Evolutionary conservation across 2,113 vertebrate genomes (phyloP), one percentile per base, ranked within the genome.

Genomic region (Ellobius talpinus): DNA sequence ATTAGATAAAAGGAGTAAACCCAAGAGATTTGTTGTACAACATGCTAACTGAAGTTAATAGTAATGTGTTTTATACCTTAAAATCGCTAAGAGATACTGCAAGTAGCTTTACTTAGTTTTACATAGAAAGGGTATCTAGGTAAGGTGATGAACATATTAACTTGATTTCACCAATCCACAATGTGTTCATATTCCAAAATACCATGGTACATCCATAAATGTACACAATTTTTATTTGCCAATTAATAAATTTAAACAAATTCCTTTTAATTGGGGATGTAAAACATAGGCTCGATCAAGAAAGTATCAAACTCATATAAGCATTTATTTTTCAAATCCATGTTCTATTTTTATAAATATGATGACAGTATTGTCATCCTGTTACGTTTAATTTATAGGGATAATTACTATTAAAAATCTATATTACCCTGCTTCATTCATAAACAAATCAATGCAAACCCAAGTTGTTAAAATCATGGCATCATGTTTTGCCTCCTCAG

Each of bases 331-430:
- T 50, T 94, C 55, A 85, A 94, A 93, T 85, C 52, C 58, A 39
- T 91, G 2, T 55, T 95, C 47, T 89, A 91, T 73, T 93, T 94
- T 91, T 63, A 96, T 65, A 89, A 89, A 91, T 65, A 47, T 65
- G 39, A 66, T 88, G 6, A 89, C 31, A 81, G 23, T 55, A 94
- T 76, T 79, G 91, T 91, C 74, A 94, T 33, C 96, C 87, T 31
- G 73, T 76, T 94, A 58, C 70, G 42, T 31, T 89, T 91, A 66
- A 88, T 45, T 85, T 65, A 95, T 52, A 76, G 70, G 74, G 16
- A 95, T 55, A 87, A 94, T 74, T 91, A 93, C 87, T 45, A 95
- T 26, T 82, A 42, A 52, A 95, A 94, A 77, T 50, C 31, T 66
- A 13, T 31, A 63, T 65, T 93, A 19, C 50, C 79, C 39, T 86